Conservation (phyloP, 2,888 invertebrate species). For the Hirtodrosophila alboralis region DNA sequence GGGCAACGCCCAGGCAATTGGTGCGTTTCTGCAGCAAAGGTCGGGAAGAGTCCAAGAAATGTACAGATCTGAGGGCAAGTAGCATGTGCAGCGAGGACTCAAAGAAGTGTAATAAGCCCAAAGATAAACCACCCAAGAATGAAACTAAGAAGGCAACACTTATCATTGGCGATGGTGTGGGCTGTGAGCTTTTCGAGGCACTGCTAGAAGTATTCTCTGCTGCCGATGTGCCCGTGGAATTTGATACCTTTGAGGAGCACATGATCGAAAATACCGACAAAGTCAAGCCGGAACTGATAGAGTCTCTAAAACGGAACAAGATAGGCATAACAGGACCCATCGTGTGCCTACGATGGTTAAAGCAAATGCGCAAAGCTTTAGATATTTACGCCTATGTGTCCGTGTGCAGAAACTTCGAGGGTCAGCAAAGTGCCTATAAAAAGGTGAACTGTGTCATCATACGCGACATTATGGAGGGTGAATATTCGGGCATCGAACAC, state of each 20-base stretch:
- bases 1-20: not conserved
- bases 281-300: slow-evolving; percentile 90
- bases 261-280: slow-evolving; percentile 92
- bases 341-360: slow-evolving; percentile 82
- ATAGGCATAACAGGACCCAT: slow-evolving; percentile 89
- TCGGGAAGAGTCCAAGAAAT: slow-evolving; percentile 17
- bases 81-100: not conserved
- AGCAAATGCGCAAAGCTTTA: slow-evolving; percentile 88
- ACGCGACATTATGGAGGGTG: slow-evolving; percentile 98
- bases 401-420: slow-evolving; percentile 94
- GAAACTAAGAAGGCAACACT: slow-evolving; percentile 87
- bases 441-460: slow-evolving; percentile 98
- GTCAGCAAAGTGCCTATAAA: slow-evolving; percentile 92
- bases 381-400: slow-evolving; percentile 97
- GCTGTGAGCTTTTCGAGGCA: slow-evolving; percentile 94
- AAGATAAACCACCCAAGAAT: not conserved
- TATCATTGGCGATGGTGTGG: slow-evolving; percentile 98
- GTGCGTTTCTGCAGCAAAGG: slow-evolving; percentile 22
- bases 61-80: not conserved
- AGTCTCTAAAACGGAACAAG: slow-evolving; percentile 91
- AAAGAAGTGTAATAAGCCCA: not conserved
- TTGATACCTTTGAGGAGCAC: slow-evolving; percentile 94
- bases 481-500: slow-evolving; percentile 98
- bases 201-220: slow-evolving; percentile 94
- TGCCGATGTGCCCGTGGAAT: slow-evolving; percentile 95